phyloP scores from a whole-genome alignment of 1,140 invertebrate species.

The Drosophila malerkotliana region DNA sequence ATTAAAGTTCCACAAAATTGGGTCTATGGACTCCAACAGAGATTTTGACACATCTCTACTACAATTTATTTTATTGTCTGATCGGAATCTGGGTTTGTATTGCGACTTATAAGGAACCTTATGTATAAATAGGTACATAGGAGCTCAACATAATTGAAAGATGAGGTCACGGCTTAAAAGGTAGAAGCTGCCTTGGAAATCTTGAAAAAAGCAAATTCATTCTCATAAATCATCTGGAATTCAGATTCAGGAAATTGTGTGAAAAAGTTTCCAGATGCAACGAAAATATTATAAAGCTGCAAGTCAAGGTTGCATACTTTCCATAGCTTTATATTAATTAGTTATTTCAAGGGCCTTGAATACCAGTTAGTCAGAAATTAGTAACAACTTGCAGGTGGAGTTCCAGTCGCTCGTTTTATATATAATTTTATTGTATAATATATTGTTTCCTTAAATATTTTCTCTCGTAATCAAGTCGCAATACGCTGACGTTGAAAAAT shows the following conservation, averaged over 20 bases:
- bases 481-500: slow-evolving; percentile 23
- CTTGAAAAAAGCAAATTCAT: slow-evolving; percentile 22
- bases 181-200: slow-evolving; percentile 33
- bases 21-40: slow-evolving; percentile 16
- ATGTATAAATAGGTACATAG: slow-evolving; percentile 9
- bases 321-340: slow-evolving; percentile 2
- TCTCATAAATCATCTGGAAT: slow-evolving; percentile 38
- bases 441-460: slow-evolving; percentile 20
- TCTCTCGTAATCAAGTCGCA: slow-evolving; percentile 12
- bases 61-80: neutral
- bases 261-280: neutral
- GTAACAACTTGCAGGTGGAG: slow-evolving; percentile 1
- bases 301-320: slow-evolving; percentile 4
- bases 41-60: slow-evolving; percentile 8
- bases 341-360: slow-evolving; percentile 10
- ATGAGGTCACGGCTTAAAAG: slow-evolving; percentile 66
- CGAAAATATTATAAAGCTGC: neutral
- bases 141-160: slow-evolving; percentile 54
- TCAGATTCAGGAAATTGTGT: slow-evolving; percentile 6
- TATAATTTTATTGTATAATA: slow-evolving; percentile 15
- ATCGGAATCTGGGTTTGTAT: slow-evolving; percentile 10
- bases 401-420: neutral
- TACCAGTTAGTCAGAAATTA: slow-evolving; percentile 9
- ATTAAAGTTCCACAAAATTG: slow-evolving; percentile 5
- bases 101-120: slow-evolving; percentile 22